Evolutionary conservation across 2,113 vertebrate genomes (phyloP).

Genomic region (Bungarus multicinctus): DNA sequence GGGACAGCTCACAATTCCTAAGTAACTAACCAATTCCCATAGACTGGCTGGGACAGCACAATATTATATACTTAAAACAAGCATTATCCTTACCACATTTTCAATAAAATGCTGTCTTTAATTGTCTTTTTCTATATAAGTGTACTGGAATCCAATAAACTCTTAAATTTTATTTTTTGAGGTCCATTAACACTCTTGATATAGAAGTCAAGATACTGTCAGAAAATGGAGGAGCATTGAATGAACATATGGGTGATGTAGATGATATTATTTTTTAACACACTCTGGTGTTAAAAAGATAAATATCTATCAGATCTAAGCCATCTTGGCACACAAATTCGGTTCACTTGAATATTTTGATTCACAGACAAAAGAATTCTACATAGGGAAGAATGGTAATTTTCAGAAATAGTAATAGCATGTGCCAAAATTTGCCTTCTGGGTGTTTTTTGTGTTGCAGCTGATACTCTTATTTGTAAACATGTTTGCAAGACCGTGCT

Average conservation of each 20-base stretch:
- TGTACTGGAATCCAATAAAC: no score
- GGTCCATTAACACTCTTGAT: no score
- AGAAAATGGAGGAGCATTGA: not conserved
- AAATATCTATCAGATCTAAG: not conserved
- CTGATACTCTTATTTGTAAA: not conserved
- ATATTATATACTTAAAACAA: no score
- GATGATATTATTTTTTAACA: not conserved
- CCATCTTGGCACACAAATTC: not conserved
- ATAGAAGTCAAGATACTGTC: no score
- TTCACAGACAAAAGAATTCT: not conserved
- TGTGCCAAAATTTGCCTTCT: not conserved
- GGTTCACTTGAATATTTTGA: not conserved
- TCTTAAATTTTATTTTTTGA: no score
- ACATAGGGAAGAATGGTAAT: not conserved
- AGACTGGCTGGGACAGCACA: no score
- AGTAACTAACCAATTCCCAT: no score
- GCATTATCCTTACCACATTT: no score
- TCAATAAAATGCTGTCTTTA: no score
- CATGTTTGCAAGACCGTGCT: not conserved
- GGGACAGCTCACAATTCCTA: no score
- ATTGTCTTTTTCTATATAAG: no score
- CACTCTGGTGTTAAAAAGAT: not conserved
- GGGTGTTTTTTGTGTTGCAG: not conserved
- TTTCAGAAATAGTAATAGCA: not conserved
- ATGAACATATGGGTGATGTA: not conserved